Evolutionary conservation across 2,888 invertebrate genomes (phyloP).

Genomic region (Pachydiplax longipennis): DNA sequence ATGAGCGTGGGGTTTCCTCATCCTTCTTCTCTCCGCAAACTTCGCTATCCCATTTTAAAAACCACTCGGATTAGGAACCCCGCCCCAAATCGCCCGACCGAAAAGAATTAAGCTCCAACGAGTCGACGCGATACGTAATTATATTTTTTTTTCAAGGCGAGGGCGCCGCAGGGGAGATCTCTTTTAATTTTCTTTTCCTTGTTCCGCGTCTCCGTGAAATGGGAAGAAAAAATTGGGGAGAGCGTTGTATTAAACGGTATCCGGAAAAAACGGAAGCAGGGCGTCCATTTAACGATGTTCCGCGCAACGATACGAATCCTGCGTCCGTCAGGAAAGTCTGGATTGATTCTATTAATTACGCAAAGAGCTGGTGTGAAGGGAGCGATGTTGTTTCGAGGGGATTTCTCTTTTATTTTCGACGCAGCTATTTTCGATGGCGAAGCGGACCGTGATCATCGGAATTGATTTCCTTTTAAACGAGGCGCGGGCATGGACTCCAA

Average conservation of each 20-base stretch:
- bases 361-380: neutral
- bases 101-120: neutral
- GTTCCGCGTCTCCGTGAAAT: neutral
- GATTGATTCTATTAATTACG: neutral
- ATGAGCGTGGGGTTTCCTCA: neutral
- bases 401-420: neutral
- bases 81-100: neutral
- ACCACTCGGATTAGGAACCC: neutral
- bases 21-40: neutral
- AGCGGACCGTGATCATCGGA: neutral
- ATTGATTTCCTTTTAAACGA: neutral
- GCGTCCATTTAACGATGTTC: neutral
- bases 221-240: neutral
- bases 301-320: neutral
- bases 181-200: neutral
- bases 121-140: neutral
- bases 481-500: neutral
- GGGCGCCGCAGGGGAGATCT: no score
- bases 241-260: neutral
- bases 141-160: neutral
- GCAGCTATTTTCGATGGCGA: neutral
- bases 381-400: neutral
- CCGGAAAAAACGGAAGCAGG: neutral
- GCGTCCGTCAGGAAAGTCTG: neutral
- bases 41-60: neutral